Evolutionary conservation across 2,888 invertebrate genomes (phyloP).

Genomic region (Arenicola marina): DNA sequence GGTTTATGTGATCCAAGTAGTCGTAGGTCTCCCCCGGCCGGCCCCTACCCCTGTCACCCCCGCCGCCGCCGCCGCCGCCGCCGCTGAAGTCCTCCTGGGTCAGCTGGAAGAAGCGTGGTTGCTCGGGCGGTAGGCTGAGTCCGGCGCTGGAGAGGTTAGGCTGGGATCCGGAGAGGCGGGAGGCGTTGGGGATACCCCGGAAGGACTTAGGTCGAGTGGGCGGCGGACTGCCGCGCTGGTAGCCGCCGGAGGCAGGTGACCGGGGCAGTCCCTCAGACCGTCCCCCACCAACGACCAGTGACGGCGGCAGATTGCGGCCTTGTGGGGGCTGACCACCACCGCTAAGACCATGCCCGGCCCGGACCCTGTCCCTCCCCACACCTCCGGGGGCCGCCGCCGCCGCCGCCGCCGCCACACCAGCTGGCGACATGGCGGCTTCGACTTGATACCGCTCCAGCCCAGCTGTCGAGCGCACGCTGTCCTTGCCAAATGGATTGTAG

Average conservation of each 20-base stretch:
- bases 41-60: background rate
- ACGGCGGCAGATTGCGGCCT: background rate
- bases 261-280: background rate
- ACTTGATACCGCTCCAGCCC: conserved; percentile 1
- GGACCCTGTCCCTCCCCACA: background rate
- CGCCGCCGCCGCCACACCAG: background rate
- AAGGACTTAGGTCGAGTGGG: background rate
- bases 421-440: no score
- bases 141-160: background rate
- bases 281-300: background rate
- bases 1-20: background rate
- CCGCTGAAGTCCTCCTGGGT: conserved; percentile 21
- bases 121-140: background rate
- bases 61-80: background rate
- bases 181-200: background rate
- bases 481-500: conserved; percentile 25
- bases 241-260: background rate
- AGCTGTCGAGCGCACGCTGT: conserved; percentile 4
- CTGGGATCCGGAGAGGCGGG: background rate
- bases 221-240: background rate
- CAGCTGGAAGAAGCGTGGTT: conserved; percentile 9
- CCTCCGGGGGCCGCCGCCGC: background rate
- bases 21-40: background rate
- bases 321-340: no score
- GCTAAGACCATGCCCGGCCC: no score